A percentile compares a stretch with the other conserved stretches of the same genome.
Conservation (phyloP, 1,140 invertebrate species). For the Potamilus streckersoni region DNA sequence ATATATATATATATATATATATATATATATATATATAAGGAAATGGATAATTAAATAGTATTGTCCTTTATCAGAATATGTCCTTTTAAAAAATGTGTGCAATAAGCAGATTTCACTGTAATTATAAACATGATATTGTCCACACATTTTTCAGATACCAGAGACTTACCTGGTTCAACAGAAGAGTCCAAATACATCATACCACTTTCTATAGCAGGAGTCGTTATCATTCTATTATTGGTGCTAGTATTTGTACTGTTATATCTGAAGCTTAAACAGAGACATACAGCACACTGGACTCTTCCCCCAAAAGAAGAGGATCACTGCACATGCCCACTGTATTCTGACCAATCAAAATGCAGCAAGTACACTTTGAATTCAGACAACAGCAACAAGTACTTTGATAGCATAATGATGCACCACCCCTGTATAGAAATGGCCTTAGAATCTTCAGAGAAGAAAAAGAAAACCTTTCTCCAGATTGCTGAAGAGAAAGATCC, state of each 20-base stretch:
- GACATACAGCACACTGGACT: constrained; percentile 17
- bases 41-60: no score
- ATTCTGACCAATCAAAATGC: constrained; percentile 25
- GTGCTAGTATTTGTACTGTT: constrained; percentile 26
- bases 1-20: no score
- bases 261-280: constrained; percentile 26
- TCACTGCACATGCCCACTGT: constrained; percentile 28
- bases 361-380: constrained; percentile 18
- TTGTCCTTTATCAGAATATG: no score
- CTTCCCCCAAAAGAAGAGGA: constrained; percentile 14
- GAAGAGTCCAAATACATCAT: constrained; percentile 25
- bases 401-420: constrained; percentile 4
- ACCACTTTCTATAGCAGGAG: constrained; percentile 19
- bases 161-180: no score
- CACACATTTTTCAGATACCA: no score
- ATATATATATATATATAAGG: no score
- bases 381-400: constrained; percentile 12
- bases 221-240: constrained; percentile 15
- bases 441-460: constrained; percentile 11
- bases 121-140: no score
- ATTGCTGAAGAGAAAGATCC: constrained; percentile 7
- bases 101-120: no score
- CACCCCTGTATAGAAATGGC: constrained; percentile 13
- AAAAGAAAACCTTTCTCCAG: constrained; percentile 13
- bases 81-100: no score